Conservation (phyloP, 2,113 vertebrate genomes). For the Pardalotus punctatus region DNA sequence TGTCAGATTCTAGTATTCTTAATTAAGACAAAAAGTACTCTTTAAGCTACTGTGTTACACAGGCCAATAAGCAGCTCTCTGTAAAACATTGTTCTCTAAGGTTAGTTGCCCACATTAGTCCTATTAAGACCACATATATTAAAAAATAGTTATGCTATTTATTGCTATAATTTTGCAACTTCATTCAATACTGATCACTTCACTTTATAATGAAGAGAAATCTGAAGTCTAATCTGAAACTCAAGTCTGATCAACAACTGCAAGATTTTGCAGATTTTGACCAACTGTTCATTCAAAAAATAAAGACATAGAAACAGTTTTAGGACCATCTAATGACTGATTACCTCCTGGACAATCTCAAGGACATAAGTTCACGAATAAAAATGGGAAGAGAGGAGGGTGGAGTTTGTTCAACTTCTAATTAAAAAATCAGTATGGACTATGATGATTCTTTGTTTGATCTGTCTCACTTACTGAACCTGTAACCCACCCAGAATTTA, state of each 20-base stretch:
- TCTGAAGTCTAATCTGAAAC: neutral
- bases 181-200: neutral
- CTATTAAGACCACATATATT: neutral
- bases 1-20: neutral
- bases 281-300: neutral
- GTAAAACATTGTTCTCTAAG: constrained; percentile 48
- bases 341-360: neutral
- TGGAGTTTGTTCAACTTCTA: constrained; percentile 53
- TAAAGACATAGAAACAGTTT: neutral
- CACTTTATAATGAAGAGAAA: neutral
- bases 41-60: neutral
- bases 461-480: neutral
- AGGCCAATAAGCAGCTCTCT: constrained; percentile 49
- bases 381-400: constrained; percentile 37
- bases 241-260: neutral
- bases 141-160: constrained; percentile 1
- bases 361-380: neutral
- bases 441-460: neutral
- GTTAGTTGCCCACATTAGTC: constrained; percentile 56
- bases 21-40: constrained; percentile 5
- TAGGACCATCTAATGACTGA: neutral
- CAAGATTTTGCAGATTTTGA: neutral
- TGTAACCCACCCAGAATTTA: neutral
- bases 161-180: neutral
- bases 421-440: neutral